Conservation (phyloP, 2,888 invertebrate species). For the Aspidiotus destructor region DNA sequence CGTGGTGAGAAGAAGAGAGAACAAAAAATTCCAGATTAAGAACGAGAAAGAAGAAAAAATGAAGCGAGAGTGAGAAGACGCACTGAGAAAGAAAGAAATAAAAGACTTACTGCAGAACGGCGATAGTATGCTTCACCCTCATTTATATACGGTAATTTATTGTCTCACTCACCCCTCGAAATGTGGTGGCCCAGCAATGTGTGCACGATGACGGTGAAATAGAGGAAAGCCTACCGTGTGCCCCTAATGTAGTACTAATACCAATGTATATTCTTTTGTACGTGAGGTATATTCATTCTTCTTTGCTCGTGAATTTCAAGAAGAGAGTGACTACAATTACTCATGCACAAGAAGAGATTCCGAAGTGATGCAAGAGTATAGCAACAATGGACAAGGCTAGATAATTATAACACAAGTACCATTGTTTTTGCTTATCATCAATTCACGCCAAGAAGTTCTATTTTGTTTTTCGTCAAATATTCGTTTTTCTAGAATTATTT, state of each 20-base stretch:
- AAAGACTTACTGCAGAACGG: conserved; percentile 16
- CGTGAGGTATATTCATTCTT: conserved; percentile 15
- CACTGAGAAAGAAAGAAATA: conserved; percentile 11
- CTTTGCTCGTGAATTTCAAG: neutral
- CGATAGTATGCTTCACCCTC: conserved; percentile 29
- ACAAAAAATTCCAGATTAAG: too few relatives aligned
- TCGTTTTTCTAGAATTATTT: too few relatives aligned
- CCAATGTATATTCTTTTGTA: conserved; percentile 21
- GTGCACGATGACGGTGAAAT: conserved; percentile 22
- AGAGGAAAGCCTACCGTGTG: conserved; percentile 29
- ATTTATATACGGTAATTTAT: conserved; percentile 32
- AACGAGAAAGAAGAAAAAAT: too few relatives aligned
- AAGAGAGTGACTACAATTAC: too few relatives aligned
- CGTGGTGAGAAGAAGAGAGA: too few relatives aligned
- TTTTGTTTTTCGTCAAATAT: too few relatives aligned
- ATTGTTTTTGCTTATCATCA: too few relatives aligned
- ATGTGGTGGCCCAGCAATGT: neutral
- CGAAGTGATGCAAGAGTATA: too few relatives aligned
- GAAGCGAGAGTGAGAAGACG: neutral
- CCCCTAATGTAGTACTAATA: conserved; percentile 25
- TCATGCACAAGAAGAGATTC: too few relatives aligned
- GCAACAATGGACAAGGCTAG: too few relatives aligned
- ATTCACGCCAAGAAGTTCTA: too few relatives aligned
- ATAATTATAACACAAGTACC: too few relatives aligned
- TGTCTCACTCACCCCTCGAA: conserved; percentile 23